Conservation (phyloP, 2,113 vertebrate species). For the Dinomys branickii region DNA sequence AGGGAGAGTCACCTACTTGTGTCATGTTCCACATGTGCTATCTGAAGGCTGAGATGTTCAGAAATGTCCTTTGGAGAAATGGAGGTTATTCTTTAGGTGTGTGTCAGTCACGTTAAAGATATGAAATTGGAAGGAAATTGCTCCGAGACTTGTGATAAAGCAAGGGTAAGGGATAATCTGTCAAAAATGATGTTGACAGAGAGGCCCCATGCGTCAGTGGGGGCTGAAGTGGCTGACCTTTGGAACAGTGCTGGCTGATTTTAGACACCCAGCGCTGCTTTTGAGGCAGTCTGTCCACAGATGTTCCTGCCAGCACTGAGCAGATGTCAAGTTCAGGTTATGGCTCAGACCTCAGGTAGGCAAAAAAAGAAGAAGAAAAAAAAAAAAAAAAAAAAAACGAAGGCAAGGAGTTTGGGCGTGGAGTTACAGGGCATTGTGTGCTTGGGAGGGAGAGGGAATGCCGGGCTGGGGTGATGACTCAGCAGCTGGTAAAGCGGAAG, state of each 20-base stretch:
- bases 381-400: neutral
- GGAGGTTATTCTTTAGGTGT: conserved; percentile 22
- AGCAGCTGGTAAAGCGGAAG: neutral
- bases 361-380: too few relatives aligned
- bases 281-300: conserved; percentile 43
- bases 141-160: conserved; percentile 50
- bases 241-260: neutral
- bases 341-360: conserved; percentile 49
- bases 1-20: neutral
- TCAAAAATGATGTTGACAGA: conserved; percentile 1
- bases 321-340: conserved; percentile 57
- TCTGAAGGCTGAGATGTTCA: conserved; percentile 39
- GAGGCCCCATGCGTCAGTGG: neutral
- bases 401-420: neutral
- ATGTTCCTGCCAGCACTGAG: conserved; percentile 50
- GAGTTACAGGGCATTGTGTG: neutral
- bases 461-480: neutral
- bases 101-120: conserved; percentile 56
- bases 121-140: conserved; percentile 36
- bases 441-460: neutral
- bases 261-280: conserved; percentile 27
- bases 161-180: conserved; percentile 21
- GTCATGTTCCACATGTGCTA: neutral
- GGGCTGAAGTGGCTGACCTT: conserved; percentile 26
- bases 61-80: neutral